Conservation (phyloP, 2,888 invertebrate species). For the Acanthosepion pharaonis region DNA sequence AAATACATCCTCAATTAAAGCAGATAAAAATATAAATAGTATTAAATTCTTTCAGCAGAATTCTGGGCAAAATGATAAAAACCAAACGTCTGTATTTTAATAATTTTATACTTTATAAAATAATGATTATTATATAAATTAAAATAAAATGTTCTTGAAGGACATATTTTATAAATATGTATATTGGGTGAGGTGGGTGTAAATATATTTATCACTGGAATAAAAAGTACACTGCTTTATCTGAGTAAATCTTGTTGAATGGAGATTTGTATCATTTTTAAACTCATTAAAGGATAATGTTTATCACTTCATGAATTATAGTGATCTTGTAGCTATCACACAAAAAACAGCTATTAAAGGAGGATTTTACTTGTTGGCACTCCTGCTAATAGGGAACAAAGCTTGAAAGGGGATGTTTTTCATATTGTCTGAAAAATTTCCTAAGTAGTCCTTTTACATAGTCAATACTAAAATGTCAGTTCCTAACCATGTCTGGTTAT, state of each 20-base stretch:
- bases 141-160: not conserved
- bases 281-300: slow-evolving; percentile 33
- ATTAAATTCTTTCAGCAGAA: not conserved
- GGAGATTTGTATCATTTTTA: not conserved
- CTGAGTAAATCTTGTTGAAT: slow-evolving; percentile 8
- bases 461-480: no score
- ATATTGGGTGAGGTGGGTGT: not conserved
- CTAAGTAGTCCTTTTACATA: no score
- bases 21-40: not conserved
- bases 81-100: no score
- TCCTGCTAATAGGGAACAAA: no score
- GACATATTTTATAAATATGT: not conserved
- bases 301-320: not conserved
- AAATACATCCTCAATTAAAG: no score
- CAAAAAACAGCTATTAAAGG: not conserved
- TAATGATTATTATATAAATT: not conserved
- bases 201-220: not conserved
- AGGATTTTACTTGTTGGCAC: not conserved
- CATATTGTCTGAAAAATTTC: no score
- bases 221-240: not conserved
- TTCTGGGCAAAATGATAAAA: not conserved
- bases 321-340: not conserved
- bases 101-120: not conserved
- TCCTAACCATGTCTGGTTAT: no score
- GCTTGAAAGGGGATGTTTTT: no score